Conservation (phyloP, 1,140 invertebrate genomes). For the Cotesia vestalis region DNA sequence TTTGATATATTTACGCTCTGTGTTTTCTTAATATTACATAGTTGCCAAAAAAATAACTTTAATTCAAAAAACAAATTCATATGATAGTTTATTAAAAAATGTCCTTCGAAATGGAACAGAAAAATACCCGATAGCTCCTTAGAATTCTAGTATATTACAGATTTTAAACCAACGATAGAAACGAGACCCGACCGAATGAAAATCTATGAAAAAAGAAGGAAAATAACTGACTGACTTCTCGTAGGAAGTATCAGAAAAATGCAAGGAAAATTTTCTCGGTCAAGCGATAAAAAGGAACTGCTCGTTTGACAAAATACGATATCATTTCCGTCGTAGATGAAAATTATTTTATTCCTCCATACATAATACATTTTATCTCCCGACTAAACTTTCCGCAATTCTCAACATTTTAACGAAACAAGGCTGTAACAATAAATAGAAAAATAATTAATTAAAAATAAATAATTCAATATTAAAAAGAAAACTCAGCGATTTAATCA, state of each 20-base stretch:
- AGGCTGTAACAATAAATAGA: neutral
- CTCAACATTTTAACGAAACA: no score
- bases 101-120: no score
- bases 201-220: neutral
- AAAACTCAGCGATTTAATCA: conserved; percentile 35
- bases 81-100: no score
- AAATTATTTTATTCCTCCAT: conserved; percentile 7
- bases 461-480: conserved; percentile 1
- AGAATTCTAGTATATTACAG: no score
- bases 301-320: neutral
- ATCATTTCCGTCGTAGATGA: conserved; percentile 6
- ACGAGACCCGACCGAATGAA: no score
- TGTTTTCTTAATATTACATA: no score
- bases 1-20: no score
- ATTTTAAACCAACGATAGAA: no score
- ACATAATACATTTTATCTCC: neutral
- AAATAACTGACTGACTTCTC: neutral
- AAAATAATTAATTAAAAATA: conserved; percentile 7
- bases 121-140: no score
- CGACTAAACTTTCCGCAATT: no score
- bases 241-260: neutral
- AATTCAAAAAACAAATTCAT: no score
- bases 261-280: conserved; percentile 11
- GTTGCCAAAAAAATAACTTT: no score
- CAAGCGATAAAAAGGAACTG: conserved; percentile 22